Evolutionary conservation across 2,888 invertebrate genomes (phyloP).

Genomic region (Lasioglossum morio): DNA sequence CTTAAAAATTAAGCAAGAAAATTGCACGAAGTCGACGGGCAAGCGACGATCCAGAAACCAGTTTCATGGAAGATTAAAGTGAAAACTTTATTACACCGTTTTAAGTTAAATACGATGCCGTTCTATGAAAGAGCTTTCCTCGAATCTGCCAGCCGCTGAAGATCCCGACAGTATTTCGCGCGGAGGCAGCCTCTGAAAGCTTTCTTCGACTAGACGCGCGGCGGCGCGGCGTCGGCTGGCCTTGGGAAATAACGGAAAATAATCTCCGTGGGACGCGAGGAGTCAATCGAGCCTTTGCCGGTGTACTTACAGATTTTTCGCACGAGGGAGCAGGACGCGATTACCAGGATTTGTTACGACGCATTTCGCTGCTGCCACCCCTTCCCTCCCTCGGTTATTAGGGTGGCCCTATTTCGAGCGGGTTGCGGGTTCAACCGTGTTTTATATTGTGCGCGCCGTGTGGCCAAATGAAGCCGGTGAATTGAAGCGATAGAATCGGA

Average conservation of each 20-base stretch:
- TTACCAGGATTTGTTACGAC: neutral
- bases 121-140: neutral
- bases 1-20: neutral
- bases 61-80: conserved; percentile 4
- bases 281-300: neutral
- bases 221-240: too few species aligned
- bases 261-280: neutral
- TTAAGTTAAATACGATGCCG: conserved; percentile 2
- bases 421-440: conserved; percentile 14
- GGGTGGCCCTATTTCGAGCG: neutral
- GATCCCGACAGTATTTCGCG: neutral
- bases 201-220: neutral
- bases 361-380: neutral
- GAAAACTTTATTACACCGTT: neutral
- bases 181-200: neutral
- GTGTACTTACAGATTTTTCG: conserved; percentile 3
- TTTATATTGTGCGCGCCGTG: conserved; percentile 28
- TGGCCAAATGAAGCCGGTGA: conserved; percentile 41
- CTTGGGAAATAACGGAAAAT: neutral
- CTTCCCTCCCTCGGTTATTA: neutral
- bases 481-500: conserved; percentile 44
- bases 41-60: neutral
- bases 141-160: neutral
- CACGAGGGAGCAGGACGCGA: neutral
- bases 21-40: neutral